Evolutionary conservation across 1,140 invertebrate species (phyloP).

Genomic region (Maconellicoccus hirsutus): DNA sequence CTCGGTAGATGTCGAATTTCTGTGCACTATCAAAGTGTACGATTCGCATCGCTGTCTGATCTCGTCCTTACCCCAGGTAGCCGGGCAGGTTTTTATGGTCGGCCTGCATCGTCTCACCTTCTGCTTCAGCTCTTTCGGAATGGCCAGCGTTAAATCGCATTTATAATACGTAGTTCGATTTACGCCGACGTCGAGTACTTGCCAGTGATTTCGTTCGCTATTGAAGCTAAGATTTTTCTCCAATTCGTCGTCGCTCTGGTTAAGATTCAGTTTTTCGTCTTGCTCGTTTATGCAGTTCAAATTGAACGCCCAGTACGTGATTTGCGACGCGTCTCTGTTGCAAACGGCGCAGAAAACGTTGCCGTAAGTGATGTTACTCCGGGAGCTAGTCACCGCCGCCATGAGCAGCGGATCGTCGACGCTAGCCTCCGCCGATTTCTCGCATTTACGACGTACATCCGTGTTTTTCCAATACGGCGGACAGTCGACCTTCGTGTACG

Average conservation of each 20-base stretch:
- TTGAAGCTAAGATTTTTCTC: constrained; percentile 16
- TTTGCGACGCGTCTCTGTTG: constrained; percentile 34
- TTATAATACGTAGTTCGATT: constrained; percentile 24
- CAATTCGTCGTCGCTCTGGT: not conserved
- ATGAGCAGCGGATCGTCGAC: constrained; percentile 35
- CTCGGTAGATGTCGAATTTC: constrained; percentile 17
- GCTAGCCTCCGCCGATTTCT: constrained; percentile 29
- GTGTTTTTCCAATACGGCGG: constrained; percentile 35
- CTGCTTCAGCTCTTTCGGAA: constrained; percentile 28
- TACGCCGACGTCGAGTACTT: constrained; percentile 25
- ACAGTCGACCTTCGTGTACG: constrained; percentile 40
- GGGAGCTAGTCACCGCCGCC: constrained; percentile 38
- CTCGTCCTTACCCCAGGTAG: constrained; percentile 34
- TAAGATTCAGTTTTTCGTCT: constrained; percentile 24
- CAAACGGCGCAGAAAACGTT: constrained; percentile 46
- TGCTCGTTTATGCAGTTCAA: constrained; percentile 39
- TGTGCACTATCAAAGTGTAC: constrained; percentile 38
- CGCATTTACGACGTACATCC: constrained; percentile 29
- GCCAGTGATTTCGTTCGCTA: constrained; percentile 26
- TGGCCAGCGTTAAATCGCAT: constrained; percentile 30
- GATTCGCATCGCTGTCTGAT: constrained; percentile 34
- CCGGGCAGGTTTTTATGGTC: constrained; percentile 32
- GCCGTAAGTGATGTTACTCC: constrained; percentile 40
- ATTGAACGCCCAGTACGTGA: constrained; percentile 25
- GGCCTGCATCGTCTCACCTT: constrained; percentile 31